Percentiles rank a stretch among this genome's conserved stretches.
phyloP scores from a whole-genome alignment of 2,113 vertebrate species.

The Tichodroma muraria region DNA sequence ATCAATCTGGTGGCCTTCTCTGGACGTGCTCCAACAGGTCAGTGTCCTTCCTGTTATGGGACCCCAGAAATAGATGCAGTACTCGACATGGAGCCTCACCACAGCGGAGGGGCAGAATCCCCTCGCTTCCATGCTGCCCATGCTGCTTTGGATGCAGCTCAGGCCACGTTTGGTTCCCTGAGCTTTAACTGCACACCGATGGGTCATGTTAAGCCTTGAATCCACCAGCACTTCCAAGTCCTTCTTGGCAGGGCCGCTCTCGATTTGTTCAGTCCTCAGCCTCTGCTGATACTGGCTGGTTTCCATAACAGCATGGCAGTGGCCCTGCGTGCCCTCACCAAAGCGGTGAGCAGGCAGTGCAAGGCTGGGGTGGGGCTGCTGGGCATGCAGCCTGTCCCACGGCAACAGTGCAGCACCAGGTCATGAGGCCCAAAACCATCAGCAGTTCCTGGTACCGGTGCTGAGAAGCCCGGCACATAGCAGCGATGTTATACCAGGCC shows the following conservation, averaged over 20 bases:
- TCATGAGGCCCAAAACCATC: neutral
- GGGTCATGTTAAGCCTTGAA: neutral
- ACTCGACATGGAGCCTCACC: neutral
- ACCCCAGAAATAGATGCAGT: neutral
- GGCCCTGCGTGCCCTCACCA: too few relatives aligned
- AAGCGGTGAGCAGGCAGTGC: rapidly evolving
- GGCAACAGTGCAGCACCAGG: rapidly evolving
- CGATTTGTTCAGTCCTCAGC: neutral
- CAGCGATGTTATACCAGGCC: rapidly evolving
- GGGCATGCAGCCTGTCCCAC: neutral
- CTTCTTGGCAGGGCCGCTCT: neutral
- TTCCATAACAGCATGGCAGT: neutral
- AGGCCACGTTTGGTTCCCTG: neutral
- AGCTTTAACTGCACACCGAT: neutral
- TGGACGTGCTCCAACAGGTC: neutral
- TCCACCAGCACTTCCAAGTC: neutral
- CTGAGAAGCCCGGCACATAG: neutral
- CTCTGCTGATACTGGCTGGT: too few relatives aligned
- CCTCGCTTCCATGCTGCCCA: too few relatives aligned
- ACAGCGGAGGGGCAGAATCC: neutral
- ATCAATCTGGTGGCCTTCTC: neutral
- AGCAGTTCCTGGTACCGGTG: neutral
- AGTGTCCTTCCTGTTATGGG: neutral
- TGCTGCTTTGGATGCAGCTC: neutral
- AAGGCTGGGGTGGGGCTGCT: neutral